Conservation (phyloP, 2,113 vertebrate genomes). For the Columba janthina region DNA sequence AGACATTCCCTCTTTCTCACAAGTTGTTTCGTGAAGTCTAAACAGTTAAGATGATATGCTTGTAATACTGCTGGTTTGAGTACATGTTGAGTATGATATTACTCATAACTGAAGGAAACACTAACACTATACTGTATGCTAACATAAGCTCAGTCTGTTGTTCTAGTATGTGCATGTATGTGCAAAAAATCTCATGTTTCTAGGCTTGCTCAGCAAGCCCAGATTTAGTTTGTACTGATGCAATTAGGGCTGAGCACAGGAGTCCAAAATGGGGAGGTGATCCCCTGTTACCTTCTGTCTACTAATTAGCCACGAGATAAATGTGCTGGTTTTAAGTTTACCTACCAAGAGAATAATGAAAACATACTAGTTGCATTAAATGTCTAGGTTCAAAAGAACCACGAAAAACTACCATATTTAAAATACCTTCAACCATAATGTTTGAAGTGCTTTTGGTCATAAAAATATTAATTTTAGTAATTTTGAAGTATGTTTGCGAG, state of each 20-base stretch:
- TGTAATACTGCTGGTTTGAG: not conserved
- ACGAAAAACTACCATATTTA: not conserved
- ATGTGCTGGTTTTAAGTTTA: not conserved
- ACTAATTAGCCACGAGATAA: not conserved
- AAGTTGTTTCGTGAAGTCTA: not conserved
- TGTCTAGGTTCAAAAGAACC: conserved; percentile 5
- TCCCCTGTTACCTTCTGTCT: not conserved
- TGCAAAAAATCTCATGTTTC: not conserved
- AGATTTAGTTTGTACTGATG: not conserved
- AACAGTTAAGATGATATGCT: not conserved
- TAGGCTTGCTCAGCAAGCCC: not conserved
- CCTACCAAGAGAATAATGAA: not conserved
- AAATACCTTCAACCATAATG: conserved; percentile 32
- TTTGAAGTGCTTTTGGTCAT: conserved; percentile 47
- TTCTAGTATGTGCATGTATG: not conserved
- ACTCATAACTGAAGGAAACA: not conserved
- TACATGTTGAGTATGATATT: not conserved
- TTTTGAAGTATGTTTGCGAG: conserved; percentile 50
- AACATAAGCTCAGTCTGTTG: not conserved
- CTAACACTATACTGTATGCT: not conserved
- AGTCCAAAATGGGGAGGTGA: not conserved
- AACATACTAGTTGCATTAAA: not conserved
- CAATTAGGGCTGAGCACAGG: not conserved
- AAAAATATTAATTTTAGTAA: conserved; percentile 64
- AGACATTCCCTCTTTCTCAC: not conserved